Percentiles rank a stretch among this genome's conserved stretches.
These are phyloP conservation scores for Atethmia centrago DNA, from an alignment of 2,888 invertebrate species.

Conservation along the genomic window DNA sequence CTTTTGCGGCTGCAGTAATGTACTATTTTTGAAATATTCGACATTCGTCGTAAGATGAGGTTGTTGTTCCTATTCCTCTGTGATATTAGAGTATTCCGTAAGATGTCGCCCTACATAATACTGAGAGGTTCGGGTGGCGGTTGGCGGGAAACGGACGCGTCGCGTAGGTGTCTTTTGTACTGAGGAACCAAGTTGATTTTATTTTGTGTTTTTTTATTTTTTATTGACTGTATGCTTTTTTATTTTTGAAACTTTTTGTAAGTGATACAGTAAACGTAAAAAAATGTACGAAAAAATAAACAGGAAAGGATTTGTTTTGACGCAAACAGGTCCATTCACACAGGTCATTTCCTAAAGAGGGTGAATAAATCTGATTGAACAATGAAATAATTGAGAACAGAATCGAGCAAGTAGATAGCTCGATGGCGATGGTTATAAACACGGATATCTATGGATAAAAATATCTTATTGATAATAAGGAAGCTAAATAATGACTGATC, in stretches of 20 bases:
- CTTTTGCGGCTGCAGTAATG: too few relatives aligned
- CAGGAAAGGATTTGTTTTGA: background rate
- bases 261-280: too few relatives aligned
- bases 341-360: slow-evolving; percentile 12
- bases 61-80: background rate
- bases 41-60: background rate
- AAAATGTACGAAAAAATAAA: too few relatives aligned
- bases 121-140: too few relatives aligned
- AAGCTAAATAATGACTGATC: too few relatives aligned
- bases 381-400: too few relatives aligned
- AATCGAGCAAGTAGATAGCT: too few relatives aligned
- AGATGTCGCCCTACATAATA: slow-evolving; percentile 22
- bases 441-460: too few relatives aligned
- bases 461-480: too few relatives aligned
- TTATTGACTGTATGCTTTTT: background rate
- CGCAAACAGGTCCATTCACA: slow-evolving; percentile 49
- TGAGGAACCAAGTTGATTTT: background rate
- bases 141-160: slow-evolving; percentile 45
- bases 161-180: slow-evolving; percentile 28
- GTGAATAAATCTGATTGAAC: background rate
- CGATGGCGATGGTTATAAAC: too few relatives aligned
- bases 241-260: background rate
- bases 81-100: slow-evolving; percentile 6
- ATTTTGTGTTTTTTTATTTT: background rate
- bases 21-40: background rate